Percentiles rank a stretch among this genome's conserved stretches.
Evolutionary conservation across 2,888 invertebrate genomes (phyloP).

Genomic region (Caenorhabditis panamensis): DNA sequence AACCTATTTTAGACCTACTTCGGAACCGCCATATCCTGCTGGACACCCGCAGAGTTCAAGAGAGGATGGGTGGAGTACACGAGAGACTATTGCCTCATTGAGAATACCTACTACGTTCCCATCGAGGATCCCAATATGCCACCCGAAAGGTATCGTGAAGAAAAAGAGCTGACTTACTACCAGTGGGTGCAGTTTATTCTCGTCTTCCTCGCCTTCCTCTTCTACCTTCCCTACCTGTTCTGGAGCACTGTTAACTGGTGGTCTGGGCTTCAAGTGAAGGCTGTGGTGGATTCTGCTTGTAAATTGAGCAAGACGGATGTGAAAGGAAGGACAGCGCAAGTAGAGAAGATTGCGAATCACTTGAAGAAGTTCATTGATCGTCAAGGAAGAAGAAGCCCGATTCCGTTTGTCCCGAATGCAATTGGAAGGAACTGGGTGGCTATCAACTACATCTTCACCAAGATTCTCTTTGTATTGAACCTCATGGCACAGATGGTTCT

Average conservation of each 20-base stretch:
- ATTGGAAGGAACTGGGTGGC: constrained; percentile 58
- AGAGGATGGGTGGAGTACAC: constrained; percentile 83
- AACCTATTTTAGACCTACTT: constrained; percentile 65
- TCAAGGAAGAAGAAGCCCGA: constrained; percentile 39
- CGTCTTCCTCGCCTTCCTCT: constrained; percentile 78
- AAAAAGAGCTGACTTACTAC: constrained; percentile 75
- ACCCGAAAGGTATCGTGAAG: constrained; percentile 62
- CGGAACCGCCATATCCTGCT: constrained; percentile 76
- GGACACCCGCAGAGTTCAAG: constrained; percentile 79
- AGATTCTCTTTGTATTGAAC: constrained; percentile 79
- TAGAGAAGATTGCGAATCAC: constrained; percentile 65
- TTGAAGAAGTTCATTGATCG: constrained; percentile 44
- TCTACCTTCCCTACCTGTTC: constrained; percentile 78
- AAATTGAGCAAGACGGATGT: constrained; percentile 45
- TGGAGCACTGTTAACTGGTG: constrained; percentile 81
- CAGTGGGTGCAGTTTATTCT: constrained; percentile 81
- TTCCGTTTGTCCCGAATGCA: constrained; percentile 53
- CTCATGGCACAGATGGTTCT: constrained; percentile 74
- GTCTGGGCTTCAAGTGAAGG: constrained; percentile 64
- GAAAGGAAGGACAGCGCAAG: constrained; percentile 16
- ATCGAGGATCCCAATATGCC: constrained; percentile 72
- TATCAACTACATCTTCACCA: constrained; percentile 76
- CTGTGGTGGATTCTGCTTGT: constrained; percentile 53
- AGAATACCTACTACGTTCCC: constrained; percentile 82
- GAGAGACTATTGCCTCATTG: constrained; percentile 83